Evolutionary conservation across 2,888 invertebrate genomes (phyloP), one percentile per base, ranked within the genome.

Genomic region (Arctia plantaginis): DNA sequence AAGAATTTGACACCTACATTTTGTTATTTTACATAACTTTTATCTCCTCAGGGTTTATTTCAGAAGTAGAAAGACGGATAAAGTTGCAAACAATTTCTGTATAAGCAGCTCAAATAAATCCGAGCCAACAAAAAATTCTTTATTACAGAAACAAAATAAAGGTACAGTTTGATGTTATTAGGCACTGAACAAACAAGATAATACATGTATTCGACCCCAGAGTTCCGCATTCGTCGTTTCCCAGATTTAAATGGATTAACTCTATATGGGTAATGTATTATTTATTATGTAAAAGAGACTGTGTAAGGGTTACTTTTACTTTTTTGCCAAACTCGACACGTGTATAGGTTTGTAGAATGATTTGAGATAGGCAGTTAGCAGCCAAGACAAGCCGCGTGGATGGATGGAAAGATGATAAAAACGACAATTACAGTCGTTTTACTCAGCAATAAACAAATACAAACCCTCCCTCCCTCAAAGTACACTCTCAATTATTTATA

Each of bases 241-340:
- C 74, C 78, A 76, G 85, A 82, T 85, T 84, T 84, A 82, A 83
- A 82, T 64, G 73, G 78, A 84, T 80, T 84, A 80, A 75, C 76
- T 75, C 67, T 20, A 77, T 70, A 74, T 77, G n/a, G 12, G 51
- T n/a, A 78, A 85, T 76, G 69, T 74, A 83, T 83, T 85, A 82
- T 82, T 77, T 81, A 73, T 81, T 35, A 80, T 80, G 69, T 69
- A 71, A 77, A 83, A 72, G 73, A 64, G 51, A 64, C 65, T 62
- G 74, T 72, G 55, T 72, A 71, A 44, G 20, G 44, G 68, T 70
- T 78, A 77, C 80, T 80, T 77, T 80, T 33, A 44, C 66, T 72
- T 76, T 69, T 51, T 73, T 66, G 72, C 66, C 80, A 73, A 30
- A 77, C 75, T 75, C 62, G 30, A 18, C 44, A 72, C 59, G 44